Evolutionary conservation across 2,888 invertebrate genomes (phyloP), one percentile per base, ranked within the genome.

Genomic region (Polietes domitor): DNA sequence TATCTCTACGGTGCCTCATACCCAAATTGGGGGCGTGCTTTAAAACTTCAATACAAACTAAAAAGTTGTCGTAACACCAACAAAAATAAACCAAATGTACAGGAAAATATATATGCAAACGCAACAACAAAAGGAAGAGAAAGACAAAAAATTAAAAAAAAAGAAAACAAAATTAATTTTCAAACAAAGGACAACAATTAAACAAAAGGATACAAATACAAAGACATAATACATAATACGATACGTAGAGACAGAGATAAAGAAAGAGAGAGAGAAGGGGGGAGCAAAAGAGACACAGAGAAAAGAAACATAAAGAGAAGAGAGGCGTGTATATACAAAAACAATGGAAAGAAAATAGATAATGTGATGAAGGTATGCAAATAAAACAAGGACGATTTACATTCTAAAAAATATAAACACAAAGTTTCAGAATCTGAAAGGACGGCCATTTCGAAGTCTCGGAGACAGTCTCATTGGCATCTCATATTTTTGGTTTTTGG

Each of bases 31-130:
- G 92, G 88, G 93, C 93, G 89, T 94, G 94, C 91, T 94, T 93
- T 89, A 94, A 91, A 89, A 93, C 93, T 89, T 94, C 94, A 89
- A 95, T 92, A 92, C 94, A 94, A 89, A 93, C 94, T 92, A 89
- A 88, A 81, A 41, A 81, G 76, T 74, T 78, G 82, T 43, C 15
- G 68, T 43, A 68, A 65, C 79, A 80, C 77, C 80, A 85, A 80
- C 80, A 79, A 78, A 82, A 78, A n/a, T n/a, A n/a, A n/a, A 68
- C 24, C 43, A 68, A 68, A 68, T 68, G 68, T 68, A 68, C 68
- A 58, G 43, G 37, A 68, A 68, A 68, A 21, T 21, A 24, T n/a
- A 21, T 61, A 43, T 32, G 43, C 24, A 43, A 71, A 81, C 72
- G 83, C 81, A 78, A 26, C 75, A 93, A 92, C 63, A 92, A 92